A percentile compares a stretch with the other conserved stretches of the same genome.
Conservation (phyloP, 1,140 invertebrate species). For the Apis mellifera region DNA sequence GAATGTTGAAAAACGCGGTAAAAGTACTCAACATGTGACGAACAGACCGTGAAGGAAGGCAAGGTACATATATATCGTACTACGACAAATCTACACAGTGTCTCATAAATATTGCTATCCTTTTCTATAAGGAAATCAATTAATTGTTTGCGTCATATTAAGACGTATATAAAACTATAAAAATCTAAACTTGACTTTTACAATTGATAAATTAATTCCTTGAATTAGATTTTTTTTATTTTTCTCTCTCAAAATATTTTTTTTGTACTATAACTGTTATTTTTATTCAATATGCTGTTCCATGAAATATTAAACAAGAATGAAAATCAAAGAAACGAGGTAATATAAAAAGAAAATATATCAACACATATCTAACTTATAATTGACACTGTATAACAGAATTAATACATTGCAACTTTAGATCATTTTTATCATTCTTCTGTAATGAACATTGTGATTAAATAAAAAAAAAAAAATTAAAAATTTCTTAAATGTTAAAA, state of each 20-base stretch:
- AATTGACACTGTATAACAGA: neutral
- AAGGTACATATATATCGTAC: conserved; percentile 57
- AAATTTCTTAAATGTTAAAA: neutral
- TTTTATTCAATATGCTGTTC: conserved; percentile 32
- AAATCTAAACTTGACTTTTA: conserved; percentile 21
- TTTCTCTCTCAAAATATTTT: neutral
- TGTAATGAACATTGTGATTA: neutral
- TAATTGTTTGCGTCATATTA: conserved; percentile 44
- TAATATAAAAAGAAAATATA: conserved; percentile 27
- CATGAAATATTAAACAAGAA: conserved; percentile 26
- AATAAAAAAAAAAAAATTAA: neutral
- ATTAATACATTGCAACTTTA: neutral
- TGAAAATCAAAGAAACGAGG: conserved; percentile 14
- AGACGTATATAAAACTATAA: neutral
- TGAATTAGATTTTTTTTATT: conserved; percentile 10
- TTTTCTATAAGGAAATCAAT: conserved; percentile 36
- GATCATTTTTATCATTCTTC: neutral
- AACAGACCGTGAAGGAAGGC: conserved; percentile 72
- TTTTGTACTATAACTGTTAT: conserved; percentile 15
- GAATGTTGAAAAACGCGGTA: conserved; percentile 68
- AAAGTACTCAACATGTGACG: conserved; percentile 73
- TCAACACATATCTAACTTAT: too few relatives aligned
- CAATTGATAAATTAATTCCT: conserved; percentile 52
- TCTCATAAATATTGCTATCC: conserved; percentile 51
- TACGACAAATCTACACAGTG: conserved; percentile 60